Conservation (phyloP, 35 echinoderm and acorn worm species). For the Ophioderma brevispina region DNA sequence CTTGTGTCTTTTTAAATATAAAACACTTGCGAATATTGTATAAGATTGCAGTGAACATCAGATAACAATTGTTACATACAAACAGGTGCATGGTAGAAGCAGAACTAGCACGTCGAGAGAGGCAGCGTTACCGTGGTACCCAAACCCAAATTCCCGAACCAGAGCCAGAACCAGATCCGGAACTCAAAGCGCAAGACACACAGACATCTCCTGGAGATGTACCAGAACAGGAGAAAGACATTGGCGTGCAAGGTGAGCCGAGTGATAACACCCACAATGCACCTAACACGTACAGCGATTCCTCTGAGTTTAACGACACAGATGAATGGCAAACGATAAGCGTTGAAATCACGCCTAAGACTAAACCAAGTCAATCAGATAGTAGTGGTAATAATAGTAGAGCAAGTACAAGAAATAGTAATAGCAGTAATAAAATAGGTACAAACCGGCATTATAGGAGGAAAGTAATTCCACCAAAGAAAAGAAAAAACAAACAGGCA, state of each 20-base stretch:
- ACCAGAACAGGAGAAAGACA: neutral
- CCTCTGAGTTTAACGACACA: neutral
- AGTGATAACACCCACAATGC: neutral
- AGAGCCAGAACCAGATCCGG: conserved; percentile 73
- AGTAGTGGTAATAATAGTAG: neutral
- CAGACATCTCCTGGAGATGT: conserved; percentile 42
- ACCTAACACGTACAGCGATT: conserved; percentile 10
- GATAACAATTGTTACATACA: no score
- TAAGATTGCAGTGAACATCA: no score
- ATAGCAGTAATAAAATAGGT: neutral
- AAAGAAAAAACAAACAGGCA: neutral
- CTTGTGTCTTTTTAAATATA: no score
- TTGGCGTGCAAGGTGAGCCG: neutral
- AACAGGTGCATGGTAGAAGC: conserved; percentile 94
- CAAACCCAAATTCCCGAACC: conserved; percentile 70
- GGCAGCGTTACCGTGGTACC: conserved; percentile 80
- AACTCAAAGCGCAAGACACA: conserved; percentile 53
- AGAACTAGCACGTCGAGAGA: conserved; percentile 80
- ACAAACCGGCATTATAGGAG: neutral
- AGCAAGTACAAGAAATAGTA: neutral
- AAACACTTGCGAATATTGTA: no score
- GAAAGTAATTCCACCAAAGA: neutral
- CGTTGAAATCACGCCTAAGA: conserved; percentile 2
- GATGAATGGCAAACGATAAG: neutral
- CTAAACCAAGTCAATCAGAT: neutral